phyloP scores from a whole-genome alignment of 2,888 invertebrate genomes.

The Caenorhabditis sp. region DNA sequence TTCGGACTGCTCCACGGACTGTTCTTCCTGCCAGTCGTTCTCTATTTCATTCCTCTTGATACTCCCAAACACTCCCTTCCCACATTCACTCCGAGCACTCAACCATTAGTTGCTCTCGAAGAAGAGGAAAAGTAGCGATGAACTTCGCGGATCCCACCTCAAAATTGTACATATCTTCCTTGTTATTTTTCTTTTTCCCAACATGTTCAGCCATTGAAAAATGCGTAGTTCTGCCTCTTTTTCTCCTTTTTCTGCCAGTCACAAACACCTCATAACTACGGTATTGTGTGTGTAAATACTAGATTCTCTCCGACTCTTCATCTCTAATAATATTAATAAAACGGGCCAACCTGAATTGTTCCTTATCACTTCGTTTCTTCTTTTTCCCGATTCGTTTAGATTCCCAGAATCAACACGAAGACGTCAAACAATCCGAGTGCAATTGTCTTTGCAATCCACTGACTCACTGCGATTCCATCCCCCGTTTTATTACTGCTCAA shows the following conservation, averaged over 20 bases:
- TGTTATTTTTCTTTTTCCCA: slow-evolving; percentile 7
- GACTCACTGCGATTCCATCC: slow-evolving; percentile 31
- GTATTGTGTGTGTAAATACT: slow-evolving; percentile 62
- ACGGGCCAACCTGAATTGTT: slow-evolving; percentile 22
- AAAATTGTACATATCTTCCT: slow-evolving; percentile 39
- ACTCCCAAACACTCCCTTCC: slow-evolving; percentile 35
- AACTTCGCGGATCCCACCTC: neutral
- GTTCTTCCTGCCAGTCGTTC: slow-evolving; percentile 76
- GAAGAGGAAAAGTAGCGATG: slow-evolving; percentile 41
- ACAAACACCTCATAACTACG: slow-evolving; percentile 50
- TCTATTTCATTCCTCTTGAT: slow-evolving; percentile 62
- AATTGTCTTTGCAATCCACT: slow-evolving; percentile 36
- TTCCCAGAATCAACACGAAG: slow-evolving; percentile 47
- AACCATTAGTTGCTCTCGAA: slow-evolving; percentile 39
- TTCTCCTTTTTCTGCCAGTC: slow-evolving; percentile 36
- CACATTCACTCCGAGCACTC: slow-evolving; percentile 38
- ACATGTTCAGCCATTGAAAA: slow-evolving; percentile 11
- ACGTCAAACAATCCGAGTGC: slow-evolving; percentile 18
- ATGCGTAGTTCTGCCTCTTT: slow-evolving; percentile 26
- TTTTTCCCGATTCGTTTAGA: too few species aligned
- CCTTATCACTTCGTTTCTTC: neutral
- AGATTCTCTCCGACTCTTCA: slow-evolving; percentile 35
- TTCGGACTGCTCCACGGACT: slow-evolving; percentile 77
- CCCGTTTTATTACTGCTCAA: slow-evolving; percentile 44
- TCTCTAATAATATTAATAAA: slow-evolving; percentile 60